These are phyloP conservation scores for Phainopepla nitens DNA, from an alignment of 2,113 vertebrate species.

Conservation along the genomic window DNA sequence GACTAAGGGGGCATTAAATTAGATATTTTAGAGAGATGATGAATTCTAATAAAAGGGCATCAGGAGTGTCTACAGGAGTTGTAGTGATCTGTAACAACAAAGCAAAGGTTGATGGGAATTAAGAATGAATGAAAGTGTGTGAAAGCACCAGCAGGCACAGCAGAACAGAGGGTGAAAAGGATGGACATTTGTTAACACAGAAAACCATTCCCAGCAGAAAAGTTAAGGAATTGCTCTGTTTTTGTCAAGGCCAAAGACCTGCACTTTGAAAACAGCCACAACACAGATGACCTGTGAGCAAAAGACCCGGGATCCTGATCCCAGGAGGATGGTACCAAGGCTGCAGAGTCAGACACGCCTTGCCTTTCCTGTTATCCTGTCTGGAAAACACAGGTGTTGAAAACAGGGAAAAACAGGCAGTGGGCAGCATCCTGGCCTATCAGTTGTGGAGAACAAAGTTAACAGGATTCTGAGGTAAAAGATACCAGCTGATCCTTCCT, in stretches of 20 bases:
- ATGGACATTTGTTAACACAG: neutral
- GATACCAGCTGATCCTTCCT: neutral
- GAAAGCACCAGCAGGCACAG: neutral
- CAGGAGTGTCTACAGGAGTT: slow-evolving; percentile 76
- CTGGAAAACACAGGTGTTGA: fast-evolving
- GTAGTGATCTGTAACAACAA: slow-evolving; percentile 59
- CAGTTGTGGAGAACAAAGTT: neutral
- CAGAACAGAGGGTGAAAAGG: neutral
- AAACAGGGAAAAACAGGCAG: neutral
- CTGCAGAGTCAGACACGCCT: fast-evolving
- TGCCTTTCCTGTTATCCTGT: neutral
- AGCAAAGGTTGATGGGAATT: neutral
- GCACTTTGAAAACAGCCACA: neutral
- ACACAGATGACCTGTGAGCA: neutral
- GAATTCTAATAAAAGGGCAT: slow-evolving; percentile 76
- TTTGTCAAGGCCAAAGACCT: neutral
- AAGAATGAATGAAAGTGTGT: neutral
- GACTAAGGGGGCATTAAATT: slow-evolving; percentile 69
- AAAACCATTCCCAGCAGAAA: neutral
- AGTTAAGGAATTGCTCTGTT: neutral
- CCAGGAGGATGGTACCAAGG: neutral
- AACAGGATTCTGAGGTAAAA: neutral
- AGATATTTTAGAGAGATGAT: slow-evolving; percentile 77
- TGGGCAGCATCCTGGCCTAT: neutral
- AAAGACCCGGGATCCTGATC: neutral